These are phyloP conservation scores for Vulpes vulpes DNA, from an alignment of 2,113 vertebrate genomes.

Conservation along the genomic window DNA sequence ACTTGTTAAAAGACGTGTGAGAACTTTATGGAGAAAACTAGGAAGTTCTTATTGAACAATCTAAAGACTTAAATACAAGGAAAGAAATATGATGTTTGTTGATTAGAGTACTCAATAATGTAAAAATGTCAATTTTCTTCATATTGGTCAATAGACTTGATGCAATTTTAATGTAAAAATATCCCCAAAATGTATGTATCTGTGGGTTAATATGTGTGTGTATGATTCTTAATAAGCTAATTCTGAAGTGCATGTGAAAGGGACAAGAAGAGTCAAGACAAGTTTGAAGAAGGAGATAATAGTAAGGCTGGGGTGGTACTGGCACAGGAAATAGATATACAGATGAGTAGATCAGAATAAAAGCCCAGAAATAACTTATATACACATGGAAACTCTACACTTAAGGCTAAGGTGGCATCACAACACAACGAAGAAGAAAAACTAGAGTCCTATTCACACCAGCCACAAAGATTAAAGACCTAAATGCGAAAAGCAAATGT, in stretches of 20 bases:
- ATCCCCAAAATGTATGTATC: not conserved
- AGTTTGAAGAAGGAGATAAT: not conserved
- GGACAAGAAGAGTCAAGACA: not conserved
- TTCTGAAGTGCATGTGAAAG: conserved; percentile 34
- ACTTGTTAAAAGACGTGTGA: conserved; percentile 15
- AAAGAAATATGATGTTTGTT: not conserved
- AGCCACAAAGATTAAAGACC: not conserved
- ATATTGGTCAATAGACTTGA: not conserved
- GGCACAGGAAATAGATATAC: not conserved
- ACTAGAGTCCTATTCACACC: not conserved
- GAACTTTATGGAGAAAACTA: conserved; percentile 7
- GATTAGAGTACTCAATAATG: not conserved
- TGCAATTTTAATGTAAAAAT: conserved; percentile 21
- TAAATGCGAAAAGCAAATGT: conserved; percentile 7
- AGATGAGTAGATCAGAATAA: not conserved
- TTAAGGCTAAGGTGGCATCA: not conserved
- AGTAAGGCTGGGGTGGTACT: fast-evolving
- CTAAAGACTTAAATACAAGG: conserved; percentile 8
- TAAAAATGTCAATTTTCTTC: not conserved
- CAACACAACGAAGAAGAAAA: not conserved
- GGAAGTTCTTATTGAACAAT: not conserved
- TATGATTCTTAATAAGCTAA: conserved; percentile 8
- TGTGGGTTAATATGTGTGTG: not conserved
- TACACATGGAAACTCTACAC: not conserved
- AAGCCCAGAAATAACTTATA: not conserved